Percentiles rank a stretch among this genome's conserved stretches.
phyloP scores from a whole-genome alignment of 2,113 vertebrate species.

The Larimichthys polyactis region DNA sequence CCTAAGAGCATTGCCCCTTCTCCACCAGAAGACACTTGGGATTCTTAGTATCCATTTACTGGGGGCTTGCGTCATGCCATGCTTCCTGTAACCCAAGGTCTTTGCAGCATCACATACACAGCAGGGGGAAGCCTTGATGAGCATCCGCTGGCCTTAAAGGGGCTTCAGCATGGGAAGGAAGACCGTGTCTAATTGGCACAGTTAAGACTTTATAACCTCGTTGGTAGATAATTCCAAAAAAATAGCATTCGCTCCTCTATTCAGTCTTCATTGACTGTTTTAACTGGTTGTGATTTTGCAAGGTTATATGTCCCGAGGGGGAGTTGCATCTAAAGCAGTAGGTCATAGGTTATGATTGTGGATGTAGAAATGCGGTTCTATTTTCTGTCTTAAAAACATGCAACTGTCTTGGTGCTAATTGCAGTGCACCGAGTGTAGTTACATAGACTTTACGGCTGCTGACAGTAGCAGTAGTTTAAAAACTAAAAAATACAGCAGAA shows the following conservation, averaged over 20 bases:
- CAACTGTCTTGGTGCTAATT: neutral
- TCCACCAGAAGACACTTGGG: conserved; percentile 23
- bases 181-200: conserved; percentile 47
- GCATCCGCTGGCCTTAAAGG: conserved; percentile 54
- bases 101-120: conserved; percentile 56
- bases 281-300: conserved; percentile 8
- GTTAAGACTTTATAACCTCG: conserved; percentile 48
- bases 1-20: conserved; percentile 34
- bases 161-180: conserved; percentile 37
- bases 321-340: neutral
- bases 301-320: neutral
- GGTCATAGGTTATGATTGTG: neutral
- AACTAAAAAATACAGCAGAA: neutral
- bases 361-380: neutral
- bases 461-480: neutral
- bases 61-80: conserved; percentile 72
- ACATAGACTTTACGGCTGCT: neutral
- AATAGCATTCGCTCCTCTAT: neutral
- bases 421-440: neutral
- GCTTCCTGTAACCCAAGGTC: conserved; percentile 60
- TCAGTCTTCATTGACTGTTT: neutral
- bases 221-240: conserved; percentile 17
- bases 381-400: neutral
- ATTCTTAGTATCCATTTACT: conserved; percentile 72
- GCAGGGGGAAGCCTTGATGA: conserved; percentile 66